Percentiles rank a stretch among this genome's conserved stretches.
These are phyloP conservation scores for Muricea muricata DNA, from an alignment of 92 coral and sea anemone species.

Conservation along the genomic window DNA sequence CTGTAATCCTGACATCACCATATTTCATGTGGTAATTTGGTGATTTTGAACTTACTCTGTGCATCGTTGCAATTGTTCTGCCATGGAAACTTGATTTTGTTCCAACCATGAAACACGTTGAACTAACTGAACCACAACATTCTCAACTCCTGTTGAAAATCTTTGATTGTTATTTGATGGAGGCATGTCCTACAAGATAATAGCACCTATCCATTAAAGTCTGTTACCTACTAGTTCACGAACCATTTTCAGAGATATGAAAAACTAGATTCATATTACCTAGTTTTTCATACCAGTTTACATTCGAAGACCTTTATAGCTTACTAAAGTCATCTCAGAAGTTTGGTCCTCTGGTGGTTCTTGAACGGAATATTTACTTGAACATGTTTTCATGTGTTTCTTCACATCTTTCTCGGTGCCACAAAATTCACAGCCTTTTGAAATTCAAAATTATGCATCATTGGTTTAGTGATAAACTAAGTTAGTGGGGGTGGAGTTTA, in stretches of 20 bases:
- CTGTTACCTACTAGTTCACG: no score
- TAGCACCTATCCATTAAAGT: no score
- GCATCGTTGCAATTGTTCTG: constrained; percentile 87
- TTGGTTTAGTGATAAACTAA: neutral
- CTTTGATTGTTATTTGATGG: neutral
- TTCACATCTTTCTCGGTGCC: constrained; percentile 81
- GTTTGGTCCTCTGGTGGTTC: constrained; percentile 52
- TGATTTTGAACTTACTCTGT: constrained; percentile 71
- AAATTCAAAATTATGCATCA: constrained; percentile 3
- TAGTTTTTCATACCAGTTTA: no score
- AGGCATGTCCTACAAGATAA: neutral
- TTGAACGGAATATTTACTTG: constrained; percentile 49
- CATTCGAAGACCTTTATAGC: no score
- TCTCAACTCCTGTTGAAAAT: constrained; percentile 25
- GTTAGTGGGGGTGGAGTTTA: neutral
- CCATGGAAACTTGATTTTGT: constrained; percentile 89
- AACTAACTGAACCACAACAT: constrained; percentile 52
- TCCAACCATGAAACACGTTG: constrained; percentile 93
- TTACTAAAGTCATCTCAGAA: no score
- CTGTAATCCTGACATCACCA: neutral
- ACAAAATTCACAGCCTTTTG: constrained; percentile 81
- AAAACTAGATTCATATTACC: no score
- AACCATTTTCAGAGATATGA: no score
- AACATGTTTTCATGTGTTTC: constrained; percentile 73
- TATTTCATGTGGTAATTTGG: no score